Evolutionary conservation across 2,888 invertebrate genomes (phyloP).

Genomic region (Pantelozetes paolii): DNA sequence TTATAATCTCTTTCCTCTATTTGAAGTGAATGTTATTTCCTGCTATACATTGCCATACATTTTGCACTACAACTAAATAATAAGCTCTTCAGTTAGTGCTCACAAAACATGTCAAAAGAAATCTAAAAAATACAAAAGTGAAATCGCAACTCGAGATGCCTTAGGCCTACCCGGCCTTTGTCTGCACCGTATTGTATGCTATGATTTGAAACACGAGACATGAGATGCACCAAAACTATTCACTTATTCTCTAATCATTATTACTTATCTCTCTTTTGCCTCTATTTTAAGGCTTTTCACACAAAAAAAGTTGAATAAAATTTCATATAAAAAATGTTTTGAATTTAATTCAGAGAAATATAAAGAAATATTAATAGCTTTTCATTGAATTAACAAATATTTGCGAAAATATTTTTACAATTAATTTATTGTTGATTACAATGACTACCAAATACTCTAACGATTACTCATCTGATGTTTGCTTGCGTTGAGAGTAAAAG

Average conservation of each 20-base stretch:
- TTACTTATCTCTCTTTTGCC: conserved; percentile 3
- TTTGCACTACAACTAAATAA: conserved; percentile 25
- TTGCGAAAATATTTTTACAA: too few species aligned
- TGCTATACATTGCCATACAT: conserved; percentile 24
- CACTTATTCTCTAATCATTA: conserved; percentile 21
- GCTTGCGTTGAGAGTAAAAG: too few species aligned
- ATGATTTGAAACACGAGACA: conserved; percentile 18
- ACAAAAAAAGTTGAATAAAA: too few species aligned
- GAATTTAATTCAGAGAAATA: too few species aligned
- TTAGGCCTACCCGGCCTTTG: neutral
- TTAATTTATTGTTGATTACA: conserved; percentile 3
- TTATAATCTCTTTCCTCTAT: conserved; percentile 33
- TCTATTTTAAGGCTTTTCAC: neutral
- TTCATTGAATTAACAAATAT: too few species aligned
- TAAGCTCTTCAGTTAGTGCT: too few species aligned
- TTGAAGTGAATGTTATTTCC: conserved; percentile 34
- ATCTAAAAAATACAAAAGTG: conserved; percentile 15
- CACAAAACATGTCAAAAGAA: conserved; percentile 31
- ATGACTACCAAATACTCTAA: too few species aligned
- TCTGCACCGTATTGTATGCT: conserved; percentile 2
- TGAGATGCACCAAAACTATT: neutral
- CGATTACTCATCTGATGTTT: too few species aligned
- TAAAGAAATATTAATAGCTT: too few species aligned
- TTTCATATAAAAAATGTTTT: too few species aligned
- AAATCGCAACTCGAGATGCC: conserved; percentile 32